Percentiles rank a stretch among this genome's conserved stretches.
phyloP scores from a whole-genome alignment of 2,888 invertebrate genomes.

The Celastrina argiolus region DNA sequence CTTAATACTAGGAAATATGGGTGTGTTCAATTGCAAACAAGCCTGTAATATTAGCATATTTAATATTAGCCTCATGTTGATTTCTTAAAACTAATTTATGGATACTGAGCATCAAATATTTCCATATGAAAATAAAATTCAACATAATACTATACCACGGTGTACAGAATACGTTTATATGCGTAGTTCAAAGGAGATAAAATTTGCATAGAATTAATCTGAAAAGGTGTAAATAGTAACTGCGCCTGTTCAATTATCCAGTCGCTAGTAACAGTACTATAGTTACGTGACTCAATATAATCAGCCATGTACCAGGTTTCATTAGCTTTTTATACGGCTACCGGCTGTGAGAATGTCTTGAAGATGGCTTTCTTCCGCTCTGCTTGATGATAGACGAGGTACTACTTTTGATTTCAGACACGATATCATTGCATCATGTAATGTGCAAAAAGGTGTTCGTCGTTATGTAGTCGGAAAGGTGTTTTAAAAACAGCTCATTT shows the following conservation, averaged over 20 bases:
- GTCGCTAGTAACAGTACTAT: conserved; percentile 47
- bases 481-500: neutral
- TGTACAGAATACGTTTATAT: neutral
- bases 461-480: neutral
- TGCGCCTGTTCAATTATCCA: conserved; percentile 25
- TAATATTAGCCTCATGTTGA: no score
- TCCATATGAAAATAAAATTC: neutral
- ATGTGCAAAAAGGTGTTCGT: conserved; percentile 3
- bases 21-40: neutral
- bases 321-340: conserved; percentile 36
- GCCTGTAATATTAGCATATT: no score
- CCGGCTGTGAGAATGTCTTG: conserved; percentile 30
- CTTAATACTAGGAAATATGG: neutral
- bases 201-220: neutral
- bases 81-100: no score
- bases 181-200: neutral
- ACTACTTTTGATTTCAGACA: neutral
- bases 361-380: conserved; percentile 22
- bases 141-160: neutral
- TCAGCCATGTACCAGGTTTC: conserved; percentile 40
- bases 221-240: conserved; percentile 4
- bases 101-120: neutral
- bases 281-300: conserved; percentile 60
- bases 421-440: conserved; percentile 9
- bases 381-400: conserved; percentile 5